These are phyloP conservation scores for Phoxinus dragarum DNA, from an alignment of 2,797 vertebrate species.

Conservation along the genomic window DNA sequence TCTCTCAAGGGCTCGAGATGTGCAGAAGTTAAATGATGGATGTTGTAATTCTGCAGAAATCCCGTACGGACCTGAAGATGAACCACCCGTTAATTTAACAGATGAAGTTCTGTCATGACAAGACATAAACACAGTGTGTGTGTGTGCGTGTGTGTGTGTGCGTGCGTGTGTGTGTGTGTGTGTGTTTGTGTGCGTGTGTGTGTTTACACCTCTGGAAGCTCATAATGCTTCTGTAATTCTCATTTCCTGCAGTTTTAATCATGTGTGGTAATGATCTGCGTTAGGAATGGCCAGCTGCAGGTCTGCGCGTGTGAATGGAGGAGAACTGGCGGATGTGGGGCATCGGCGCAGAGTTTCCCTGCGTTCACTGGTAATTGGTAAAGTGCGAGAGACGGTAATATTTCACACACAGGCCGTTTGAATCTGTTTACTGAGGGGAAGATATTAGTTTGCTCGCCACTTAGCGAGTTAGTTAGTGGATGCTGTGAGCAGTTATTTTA, in stretches of 20 bases:
- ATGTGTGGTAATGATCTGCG: conserved; percentile 68
- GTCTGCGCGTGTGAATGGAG: conserved; percentile 46
- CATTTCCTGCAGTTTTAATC: conserved; percentile 62
- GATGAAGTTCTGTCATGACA: neutral
- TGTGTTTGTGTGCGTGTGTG: conserved; percentile 42
- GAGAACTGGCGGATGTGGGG: conserved; percentile 62
- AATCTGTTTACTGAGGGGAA: conserved; percentile 15
- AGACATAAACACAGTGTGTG: neutral
- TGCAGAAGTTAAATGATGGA: conserved; percentile 12
- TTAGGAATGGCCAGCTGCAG: conserved; percentile 64
- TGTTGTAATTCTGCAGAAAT: neutral
- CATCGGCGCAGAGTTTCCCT: conserved; percentile 51
- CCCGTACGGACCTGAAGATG: neutral
- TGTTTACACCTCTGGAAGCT: conserved; percentile 40
- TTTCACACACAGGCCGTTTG: conserved; percentile 11
- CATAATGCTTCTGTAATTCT: conserved; percentile 60
- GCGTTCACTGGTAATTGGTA: conserved; percentile 66
- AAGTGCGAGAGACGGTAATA: conserved; percentile 45
- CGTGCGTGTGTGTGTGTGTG: neutral
- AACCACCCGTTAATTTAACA: neutral
- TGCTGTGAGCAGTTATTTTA: neutral
- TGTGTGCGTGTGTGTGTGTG: neutral
- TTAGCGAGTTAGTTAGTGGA: neutral
- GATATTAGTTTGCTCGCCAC: neutral
- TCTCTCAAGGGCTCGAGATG: neutral